Conservation (phyloP, 2,888 invertebrate genomes). For the Onchidella celtica region DNA sequence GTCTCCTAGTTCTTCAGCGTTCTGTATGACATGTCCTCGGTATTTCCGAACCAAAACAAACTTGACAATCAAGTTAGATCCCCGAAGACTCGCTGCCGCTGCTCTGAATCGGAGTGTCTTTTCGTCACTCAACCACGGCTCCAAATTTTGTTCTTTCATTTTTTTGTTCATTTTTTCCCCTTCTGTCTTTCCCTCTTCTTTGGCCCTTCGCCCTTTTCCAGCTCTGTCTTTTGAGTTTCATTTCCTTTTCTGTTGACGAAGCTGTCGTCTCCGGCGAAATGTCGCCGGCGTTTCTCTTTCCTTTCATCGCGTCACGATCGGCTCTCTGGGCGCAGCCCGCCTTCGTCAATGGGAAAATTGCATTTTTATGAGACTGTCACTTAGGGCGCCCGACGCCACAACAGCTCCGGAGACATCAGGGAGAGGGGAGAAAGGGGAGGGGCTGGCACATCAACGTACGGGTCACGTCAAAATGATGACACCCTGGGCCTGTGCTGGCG, state of each 20-base stretch:
- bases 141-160: not conserved
- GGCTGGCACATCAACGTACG: not conserved
- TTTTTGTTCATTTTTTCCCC: not conserved
- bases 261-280: slow-evolving; percentile 26
- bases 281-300: slow-evolving; percentile 35
- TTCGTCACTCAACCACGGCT: not conserved
- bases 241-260: too few relatives aligned
- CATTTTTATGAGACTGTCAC: slow-evolving; percentile 52
- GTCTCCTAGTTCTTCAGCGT: slow-evolving; percentile 10
- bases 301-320: slow-evolving; percentile 41
- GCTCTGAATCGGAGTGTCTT: not conserved
- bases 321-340: not conserved
- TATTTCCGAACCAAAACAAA: slow-evolving; percentile 35
- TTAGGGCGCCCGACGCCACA: slow-evolving; percentile 20
- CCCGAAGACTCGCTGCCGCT: not conserved
- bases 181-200: not conserved
- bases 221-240: too few relatives aligned
- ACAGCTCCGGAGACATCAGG: slow-evolving; percentile 3
- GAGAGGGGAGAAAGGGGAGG: slow-evolving; percentile 12
- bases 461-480: slow-evolving; percentile 5
- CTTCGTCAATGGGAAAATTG: slow-evolving; percentile 50
- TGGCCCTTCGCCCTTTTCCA: not conserved
- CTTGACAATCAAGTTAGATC: slow-evolving; percentile 9
- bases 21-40: not conserved
- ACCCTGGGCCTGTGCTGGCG: not conserved